Base-by-base conservation (phyloP, 1,140 invertebrate genomes). In the Lineus longissimus region DNA sequence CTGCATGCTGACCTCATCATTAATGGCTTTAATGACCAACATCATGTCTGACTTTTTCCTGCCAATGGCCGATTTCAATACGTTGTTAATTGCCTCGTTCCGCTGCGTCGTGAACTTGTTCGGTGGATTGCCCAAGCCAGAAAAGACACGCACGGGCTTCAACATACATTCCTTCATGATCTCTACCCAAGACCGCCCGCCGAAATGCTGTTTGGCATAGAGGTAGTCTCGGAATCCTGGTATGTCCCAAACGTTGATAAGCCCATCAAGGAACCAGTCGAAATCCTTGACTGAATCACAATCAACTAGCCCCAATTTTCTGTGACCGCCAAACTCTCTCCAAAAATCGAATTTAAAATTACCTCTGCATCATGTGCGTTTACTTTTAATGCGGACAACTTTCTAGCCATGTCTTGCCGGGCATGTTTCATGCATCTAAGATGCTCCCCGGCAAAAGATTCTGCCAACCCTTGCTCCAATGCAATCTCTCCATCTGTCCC, bases 41-140 rank as follows among this genome's bases (percentile, higher is more conserved):
- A 19, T 51, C 25, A 51, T 36, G n/a, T 4, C 4, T 4, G 4
- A 4, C n/a, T 51, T 51, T 51, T 51, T 6, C 4, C n/a, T 4
- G n/a, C 47, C 47, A 27, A 51, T 4, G 4, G 47, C 47, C 6
- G 6, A 4, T n/a, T 51, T 51, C n/a, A 51, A n/a, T 4, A 51
- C 47, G n/a, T 51, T 51, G n/a, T 51, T 51, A 6, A 51, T 51
- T 6, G 47, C 6, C 25, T 51, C 47, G n/a, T 19, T 27, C 9
- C 47, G 6, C 47, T 51, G 47, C 6, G n/a, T 51, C 4, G 19
- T 23, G 25, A 7, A 51, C 6, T 51, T 4, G 9, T 19, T 23
- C n/a, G 47, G 47, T 23, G 47, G 47, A n/a, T 51, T 27, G n/a
- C 47, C 47, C 25, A 51, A 51, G n/a, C 47, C 47, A 9, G 47